Conservation (phyloP, 2,113 vertebrate genomes). For the Artemisiospiza belli region DNA sequence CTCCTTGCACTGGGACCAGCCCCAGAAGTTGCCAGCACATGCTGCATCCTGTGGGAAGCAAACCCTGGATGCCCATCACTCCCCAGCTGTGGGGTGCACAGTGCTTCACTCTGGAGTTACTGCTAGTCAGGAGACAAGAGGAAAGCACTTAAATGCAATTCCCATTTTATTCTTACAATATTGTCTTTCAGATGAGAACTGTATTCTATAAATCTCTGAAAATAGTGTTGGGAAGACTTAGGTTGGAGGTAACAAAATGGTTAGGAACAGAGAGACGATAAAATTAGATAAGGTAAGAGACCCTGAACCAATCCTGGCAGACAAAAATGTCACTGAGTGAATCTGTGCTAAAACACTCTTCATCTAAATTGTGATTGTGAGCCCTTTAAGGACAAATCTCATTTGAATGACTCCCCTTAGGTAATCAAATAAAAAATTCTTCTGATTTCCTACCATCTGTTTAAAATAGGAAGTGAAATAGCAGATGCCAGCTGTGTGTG, state of each 20-base stretch:
- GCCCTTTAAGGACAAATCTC: not conserved
- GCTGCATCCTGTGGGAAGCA: not conserved
- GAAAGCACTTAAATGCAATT: not conserved
- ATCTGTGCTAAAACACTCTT: not conserved
- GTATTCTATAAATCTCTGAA: not conserved
- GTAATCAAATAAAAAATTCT: not conserved
- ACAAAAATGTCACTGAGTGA: not conserved
- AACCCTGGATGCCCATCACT: not conserved
- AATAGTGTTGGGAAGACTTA: not conserved
- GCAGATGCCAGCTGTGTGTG: not conserved
- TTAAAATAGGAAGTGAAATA: not conserved
- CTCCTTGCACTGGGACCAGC: not conserved
- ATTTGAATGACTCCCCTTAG: not conserved
- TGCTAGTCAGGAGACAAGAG: not conserved
- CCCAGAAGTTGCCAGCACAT: not conserved
- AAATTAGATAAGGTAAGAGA: not conserved
- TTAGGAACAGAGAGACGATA: not conserved
- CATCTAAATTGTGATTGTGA: not conserved
- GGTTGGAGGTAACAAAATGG: not conserved
- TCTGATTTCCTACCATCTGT: not conserved
- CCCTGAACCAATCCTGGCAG: not conserved
- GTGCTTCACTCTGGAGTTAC: not conserved
- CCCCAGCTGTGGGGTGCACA: not conserved
- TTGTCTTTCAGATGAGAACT: not conserved
- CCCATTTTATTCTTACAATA: not conserved